phyloP scores from a whole-genome alignment of 2,888 invertebrate genomes.

The Cynaeus angustus region DNA sequence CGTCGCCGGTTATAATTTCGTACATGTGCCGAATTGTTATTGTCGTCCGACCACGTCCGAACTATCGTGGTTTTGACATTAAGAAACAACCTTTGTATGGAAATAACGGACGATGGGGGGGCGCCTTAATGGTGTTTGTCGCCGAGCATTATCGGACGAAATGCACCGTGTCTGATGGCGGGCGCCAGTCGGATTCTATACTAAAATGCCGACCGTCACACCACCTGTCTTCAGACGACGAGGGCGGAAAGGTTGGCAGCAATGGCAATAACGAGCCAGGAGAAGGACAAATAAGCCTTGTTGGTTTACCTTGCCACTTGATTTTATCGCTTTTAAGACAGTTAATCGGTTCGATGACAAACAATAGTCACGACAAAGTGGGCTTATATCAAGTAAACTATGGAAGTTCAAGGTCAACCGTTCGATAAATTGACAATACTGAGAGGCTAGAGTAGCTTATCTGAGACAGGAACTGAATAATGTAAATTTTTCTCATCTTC shows the following conservation, averaged over 20 bases:
- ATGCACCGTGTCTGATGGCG: slow-evolving; percentile 53
- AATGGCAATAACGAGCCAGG: no score
- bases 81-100: slow-evolving; percentile 43
- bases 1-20: slow-evolving; percentile 36
- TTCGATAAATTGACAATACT: no score
- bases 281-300: no score
- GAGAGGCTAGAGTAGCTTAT: no score
- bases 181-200: slow-evolving; percentile 53
- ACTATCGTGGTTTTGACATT: slow-evolving; percentile 25
- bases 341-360: no score
- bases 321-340: no score
- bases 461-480: no score
- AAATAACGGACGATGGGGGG: slow-evolving; percentile 51
- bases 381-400: no score
- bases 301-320: no score
- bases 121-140: slow-evolving; percentile 51
- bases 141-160: slow-evolving; percentile 52
- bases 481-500: no score
- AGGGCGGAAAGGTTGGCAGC: not conserved
- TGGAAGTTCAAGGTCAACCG: no score
- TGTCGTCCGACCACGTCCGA: slow-evolving; percentile 18
- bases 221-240: slow-evolving; percentile 42
- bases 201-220: slow-evolving; percentile 45
- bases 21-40: slow-evolving; percentile 34
- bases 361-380: no score